These are phyloP conservation scores for Cyanocitta stelleri DNA, from an alignment of 2,113 vertebrate species.

Conservation along the genomic window DNA sequence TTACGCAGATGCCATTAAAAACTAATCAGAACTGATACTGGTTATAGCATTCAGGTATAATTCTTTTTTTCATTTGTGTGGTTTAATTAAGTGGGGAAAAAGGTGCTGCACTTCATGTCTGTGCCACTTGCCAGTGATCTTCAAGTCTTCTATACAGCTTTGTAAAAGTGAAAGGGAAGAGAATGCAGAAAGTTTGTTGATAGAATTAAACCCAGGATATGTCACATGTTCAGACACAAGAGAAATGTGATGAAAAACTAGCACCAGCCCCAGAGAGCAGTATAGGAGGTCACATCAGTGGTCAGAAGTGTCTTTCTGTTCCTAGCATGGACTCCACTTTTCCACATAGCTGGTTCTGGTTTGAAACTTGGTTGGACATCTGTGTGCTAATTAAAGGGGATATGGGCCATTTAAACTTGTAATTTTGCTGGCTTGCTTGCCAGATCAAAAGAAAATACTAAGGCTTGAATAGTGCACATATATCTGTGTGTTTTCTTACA, in stretches of 20 bases:
- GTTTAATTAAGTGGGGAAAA: not conserved
- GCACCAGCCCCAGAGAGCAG: not conserved
- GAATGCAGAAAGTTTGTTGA: not conserved
- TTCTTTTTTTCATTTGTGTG: not conserved
- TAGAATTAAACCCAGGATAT: not conserved
- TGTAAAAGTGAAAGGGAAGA: not conserved
- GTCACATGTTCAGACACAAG: not conserved
- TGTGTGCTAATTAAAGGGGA: not conserved
- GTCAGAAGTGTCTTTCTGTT: not conserved
- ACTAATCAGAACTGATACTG: not conserved
- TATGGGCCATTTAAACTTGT: not conserved
- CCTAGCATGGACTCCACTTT: accelerated
- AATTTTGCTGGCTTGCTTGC: not conserved
- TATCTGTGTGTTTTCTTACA: not conserved
- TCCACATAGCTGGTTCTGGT: not conserved
- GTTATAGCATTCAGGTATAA: not conserved
- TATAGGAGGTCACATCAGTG: not conserved
- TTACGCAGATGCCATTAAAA: not conserved
- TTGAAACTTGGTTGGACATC: not conserved
- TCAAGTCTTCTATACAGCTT: not conserved
- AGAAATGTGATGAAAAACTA: not conserved
- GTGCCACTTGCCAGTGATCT: not conserved
- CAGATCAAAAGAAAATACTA: not conserved
- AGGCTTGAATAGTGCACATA: not conserved
- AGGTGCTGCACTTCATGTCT: not conserved